Base-by-base conservation (phyloP, 2,888 invertebrate species). In the Esperia sulphurella region DNA sequence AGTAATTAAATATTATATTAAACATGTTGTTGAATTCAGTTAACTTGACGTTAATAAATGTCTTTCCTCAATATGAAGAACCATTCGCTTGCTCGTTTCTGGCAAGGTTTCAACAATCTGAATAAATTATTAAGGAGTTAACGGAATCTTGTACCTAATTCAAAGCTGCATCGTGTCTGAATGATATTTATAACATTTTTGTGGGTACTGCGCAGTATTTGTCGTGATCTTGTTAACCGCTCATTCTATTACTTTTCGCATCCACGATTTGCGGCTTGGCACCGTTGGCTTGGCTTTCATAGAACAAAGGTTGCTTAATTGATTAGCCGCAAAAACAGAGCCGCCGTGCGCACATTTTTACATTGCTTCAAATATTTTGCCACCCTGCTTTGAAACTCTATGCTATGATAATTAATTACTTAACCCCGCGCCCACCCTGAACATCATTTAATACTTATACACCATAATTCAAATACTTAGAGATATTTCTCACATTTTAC, bases 151-250 rank as follows among this genome's bases (percentile, higher is more conserved):
- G 45, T 48, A 54, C 49, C 51, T 47, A 46, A 45, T 51, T 53
- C 47, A 33, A 42, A 48, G 30, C 43, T 33, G 45, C 46, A 50
- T 59, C 61, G 63, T 56, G 53, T 60, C 56, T 54, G 48, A 55
- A 48, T 51, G 50, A 56, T 59, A 41, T 51, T 51, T 51, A 38
- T 51, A 53, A 50, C 35, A 57, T 59, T 52, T 46, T 57, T 65
- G 63, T 55, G 61, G 65, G 42, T 50, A 56, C 49, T 45, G 46
- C 52, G 59, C 53, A 55, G 51, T 61, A 48, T 57, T 52, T 60
- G 45, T 61, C 58, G 67, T 61, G 61, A 67, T 60, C 61, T 51
- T 57, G 52, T 61, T 59, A 54, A 52, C 53, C 56, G 41, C 41
- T 54, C 41, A 49, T 51, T 55, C 49, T 51, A 42, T 48, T 52